Conservation (phyloP, 1,140 invertebrate genomes). For the Radopholus similis region DNA sequence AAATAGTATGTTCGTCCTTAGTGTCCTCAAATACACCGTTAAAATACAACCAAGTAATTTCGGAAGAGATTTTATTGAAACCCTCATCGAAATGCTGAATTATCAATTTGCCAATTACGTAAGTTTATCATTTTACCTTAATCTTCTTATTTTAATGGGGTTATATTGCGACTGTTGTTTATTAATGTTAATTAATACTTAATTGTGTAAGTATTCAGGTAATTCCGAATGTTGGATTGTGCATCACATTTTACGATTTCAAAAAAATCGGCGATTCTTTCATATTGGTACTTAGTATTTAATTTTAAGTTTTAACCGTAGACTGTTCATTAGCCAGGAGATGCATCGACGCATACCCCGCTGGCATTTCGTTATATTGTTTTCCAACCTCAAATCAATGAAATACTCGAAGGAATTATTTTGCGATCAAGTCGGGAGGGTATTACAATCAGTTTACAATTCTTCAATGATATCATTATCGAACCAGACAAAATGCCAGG, state of each 20-base stretch:
- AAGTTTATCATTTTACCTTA: too few species aligned
- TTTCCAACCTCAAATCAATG: slow-evolving; percentile 15
- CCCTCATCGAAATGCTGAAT: slow-evolving; percentile 9
- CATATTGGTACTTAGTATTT: slow-evolving; percentile 9
- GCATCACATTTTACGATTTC: slow-evolving; percentile 32
- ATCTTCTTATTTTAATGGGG: too few species aligned
- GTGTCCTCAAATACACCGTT: slow-evolving; percentile 17
- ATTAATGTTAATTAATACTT: background rate
- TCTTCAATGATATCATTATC: slow-evolving; percentile 25
- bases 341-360: slow-evolving; percentile 21
- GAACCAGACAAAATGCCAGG: slow-evolving; percentile 21
- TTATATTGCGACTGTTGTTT: too few species aligned
- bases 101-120: slow-evolving; percentile 12
- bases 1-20: slow-evolving; percentile 22
- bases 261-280: slow-evolving; percentile 22
- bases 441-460: slow-evolving; percentile 10
- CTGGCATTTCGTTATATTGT: slow-evolving; percentile 22
- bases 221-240: slow-evolving; percentile 25
- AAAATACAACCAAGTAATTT: slow-evolving; percentile 15
- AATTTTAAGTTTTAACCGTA: background rate
- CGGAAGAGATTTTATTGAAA: slow-evolving; percentile 10
- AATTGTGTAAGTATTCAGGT: slow-evolving; percentile 20
- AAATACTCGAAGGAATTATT: slow-evolving; percentile 26
- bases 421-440: slow-evolving; percentile 15
- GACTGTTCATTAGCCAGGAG: slow-evolving; percentile 15